A percentile compares a stretch with the other conserved stretches of the same genome.
Conservation (phyloP, 2,888 invertebrate species). For the Dinocampus coccinellae region DNA sequence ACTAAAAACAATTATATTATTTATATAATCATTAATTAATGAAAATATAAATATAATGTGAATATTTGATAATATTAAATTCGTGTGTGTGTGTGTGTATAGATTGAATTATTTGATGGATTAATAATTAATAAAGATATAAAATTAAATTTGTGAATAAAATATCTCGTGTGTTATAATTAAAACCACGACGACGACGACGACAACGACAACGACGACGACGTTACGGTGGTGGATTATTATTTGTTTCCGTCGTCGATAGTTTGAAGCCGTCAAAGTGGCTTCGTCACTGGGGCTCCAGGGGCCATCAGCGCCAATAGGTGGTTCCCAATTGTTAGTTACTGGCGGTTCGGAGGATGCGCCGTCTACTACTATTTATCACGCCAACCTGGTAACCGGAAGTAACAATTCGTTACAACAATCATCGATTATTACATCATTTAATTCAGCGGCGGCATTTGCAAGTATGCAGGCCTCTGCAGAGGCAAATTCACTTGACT, state of each 20-base stretch:
- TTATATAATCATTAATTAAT: background rate
- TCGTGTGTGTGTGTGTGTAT: background rate
- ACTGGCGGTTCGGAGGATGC: slow-evolving; percentile 61
- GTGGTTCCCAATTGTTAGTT: slow-evolving; percentile 66
- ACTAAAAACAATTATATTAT: slow-evolving; percentile 3
- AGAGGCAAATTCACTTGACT: slow-evolving; percentile 88
- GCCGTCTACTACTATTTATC: slow-evolving; percentile 60
- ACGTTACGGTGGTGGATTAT: slow-evolving; percentile 48
- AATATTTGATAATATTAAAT: background rate
- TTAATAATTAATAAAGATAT: slow-evolving; percentile 7
- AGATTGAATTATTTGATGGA: background rate
- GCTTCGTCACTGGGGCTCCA: slow-evolving; percentile 70
- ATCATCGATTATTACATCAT: slow-evolving; percentile 63
- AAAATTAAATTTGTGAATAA: slow-evolving; percentile 4
- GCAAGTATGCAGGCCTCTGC: slow-evolving; percentile 78
- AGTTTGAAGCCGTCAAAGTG: slow-evolving; percentile 69
- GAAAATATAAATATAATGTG: background rate
- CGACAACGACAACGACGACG: slow-evolving; percentile 48
- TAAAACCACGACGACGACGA: background rate
- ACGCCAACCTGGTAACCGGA: slow-evolving; percentile 68
- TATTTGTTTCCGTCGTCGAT: slow-evolving; percentile 44
- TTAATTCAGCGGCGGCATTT: slow-evolving; percentile 69
- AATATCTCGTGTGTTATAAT: background rate
- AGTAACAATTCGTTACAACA: slow-evolving; percentile 64
- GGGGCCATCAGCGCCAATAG: slow-evolving; percentile 70